Conservation (phyloP, 2,113 vertebrate species). For the Procavia capensis region DNA sequence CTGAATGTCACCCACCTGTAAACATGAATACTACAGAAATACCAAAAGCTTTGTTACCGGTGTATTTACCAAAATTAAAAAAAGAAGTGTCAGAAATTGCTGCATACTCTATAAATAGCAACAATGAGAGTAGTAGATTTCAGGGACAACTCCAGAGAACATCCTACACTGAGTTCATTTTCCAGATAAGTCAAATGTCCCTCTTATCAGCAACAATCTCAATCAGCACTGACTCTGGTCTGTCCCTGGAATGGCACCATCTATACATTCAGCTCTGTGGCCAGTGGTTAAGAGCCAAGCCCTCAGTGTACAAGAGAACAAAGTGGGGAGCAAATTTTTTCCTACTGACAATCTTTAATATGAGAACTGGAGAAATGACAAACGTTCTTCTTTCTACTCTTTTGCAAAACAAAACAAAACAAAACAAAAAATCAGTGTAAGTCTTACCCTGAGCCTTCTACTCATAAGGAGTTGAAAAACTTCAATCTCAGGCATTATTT, state of each 20-base stretch:
- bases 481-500: neutral
- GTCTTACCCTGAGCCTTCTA: neutral
- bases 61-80: no score
- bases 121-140: neutral
- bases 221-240: neutral
- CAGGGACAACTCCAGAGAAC: neutral
- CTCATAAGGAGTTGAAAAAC: neutral
- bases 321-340: fast-evolving
- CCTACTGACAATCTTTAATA: neutral
- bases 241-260: neutral
- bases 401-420: no score
- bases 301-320: neutral
- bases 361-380: neutral
- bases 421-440: neutral
- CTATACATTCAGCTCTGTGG: neutral
- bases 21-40: no score
- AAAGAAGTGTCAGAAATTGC: no score
- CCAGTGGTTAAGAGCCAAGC: neutral
- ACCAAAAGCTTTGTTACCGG: no score
- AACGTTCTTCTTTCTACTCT: neutral
- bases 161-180: neutral
- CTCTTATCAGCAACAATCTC: neutral
- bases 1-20: no score
- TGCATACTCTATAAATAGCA: no score
- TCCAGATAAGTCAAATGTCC: neutral